Base-by-base conservation (phyloP, 2,113 vertebrate genomes). In the Seriola dumerili region DNA sequence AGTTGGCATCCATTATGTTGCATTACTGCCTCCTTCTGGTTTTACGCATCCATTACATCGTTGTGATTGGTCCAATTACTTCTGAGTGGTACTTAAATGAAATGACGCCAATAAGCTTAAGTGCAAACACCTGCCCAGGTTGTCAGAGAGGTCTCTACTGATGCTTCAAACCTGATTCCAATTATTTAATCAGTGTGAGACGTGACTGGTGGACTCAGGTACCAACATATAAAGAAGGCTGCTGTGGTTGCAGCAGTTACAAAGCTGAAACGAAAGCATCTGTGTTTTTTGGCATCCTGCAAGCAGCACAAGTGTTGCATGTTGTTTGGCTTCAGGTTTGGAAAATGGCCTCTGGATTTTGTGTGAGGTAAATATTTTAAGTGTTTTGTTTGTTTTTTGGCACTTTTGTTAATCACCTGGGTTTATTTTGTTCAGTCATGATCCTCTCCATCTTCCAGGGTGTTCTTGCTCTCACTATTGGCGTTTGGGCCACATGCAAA, bases 311-410 rank as follows among this genome's bases (percentile, higher is more conserved):
- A 0, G 1, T 0, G 5, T 1, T 32, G 1, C 11, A 25, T 0
- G 34, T 63, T 42, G 55, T 0, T 62, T 29, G 52, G 29, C 0
- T 50, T 40, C 4, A 32, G 19, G 0, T 5, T 1, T 2, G 1
- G n/a, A 54, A 8, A 0, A 91, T 89, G 90, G 34, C 0, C 6
- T 72, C 16, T 76, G 80, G 85, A 57, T 52, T 76, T 19, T 61
- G 32, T 62, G 34, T 76, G 73, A 88, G 86, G 90, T 91, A 40
- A 29, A 2, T 29, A 29, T 29, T 29, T 29, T 29, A 29, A 0
- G 0, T 42, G 10, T 14, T 38, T 14, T 1, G 16, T 0, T 36
- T 36, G 6, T 36, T 36, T 36, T 36, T 36, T 36, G 4, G 34
- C 34, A 36, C 6, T 36, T 36, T 36, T 36, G 34, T 25, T 2